Evolutionary conservation across 2,797 vertebrate species (phyloP).

Genomic region (Gymnopithys bicolor): DNA sequence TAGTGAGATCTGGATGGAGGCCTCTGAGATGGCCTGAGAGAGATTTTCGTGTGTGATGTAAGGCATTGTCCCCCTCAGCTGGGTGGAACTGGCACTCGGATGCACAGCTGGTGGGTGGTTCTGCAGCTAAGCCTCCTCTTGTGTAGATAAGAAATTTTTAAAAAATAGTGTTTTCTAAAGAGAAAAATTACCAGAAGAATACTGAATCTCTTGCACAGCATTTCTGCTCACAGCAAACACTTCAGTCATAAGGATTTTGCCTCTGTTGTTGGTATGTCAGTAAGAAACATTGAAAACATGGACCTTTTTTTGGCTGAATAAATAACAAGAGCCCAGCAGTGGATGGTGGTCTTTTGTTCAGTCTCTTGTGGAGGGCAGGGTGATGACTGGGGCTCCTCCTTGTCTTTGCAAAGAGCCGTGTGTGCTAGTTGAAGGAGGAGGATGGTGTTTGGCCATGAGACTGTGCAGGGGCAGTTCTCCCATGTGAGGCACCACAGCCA

Average conservation of each 20-base stretch:
- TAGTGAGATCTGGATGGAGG: not conserved
- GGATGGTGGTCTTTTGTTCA: not conserved
- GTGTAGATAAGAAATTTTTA: not conserved
- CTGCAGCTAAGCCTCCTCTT: not conserved
- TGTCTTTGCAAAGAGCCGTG: not conserved
- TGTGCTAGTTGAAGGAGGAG: not conserved
- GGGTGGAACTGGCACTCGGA: not conserved
- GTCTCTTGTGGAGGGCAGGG: not conserved
- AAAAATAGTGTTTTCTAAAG: not conserved
- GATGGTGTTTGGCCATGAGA: accelerated
- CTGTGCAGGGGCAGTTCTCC: accelerated
- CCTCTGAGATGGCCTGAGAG: not conserved
- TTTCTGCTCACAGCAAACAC: not conserved
- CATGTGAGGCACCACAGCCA: not conserved
- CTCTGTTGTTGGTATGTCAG: not conserved
- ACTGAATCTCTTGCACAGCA: not conserved
- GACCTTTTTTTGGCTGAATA: not conserved
- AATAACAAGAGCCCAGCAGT: not conserved
- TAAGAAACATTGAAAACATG: not conserved
- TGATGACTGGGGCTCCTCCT: too few species aligned
- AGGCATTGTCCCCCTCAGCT: not conserved
- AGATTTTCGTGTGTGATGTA: not conserved
- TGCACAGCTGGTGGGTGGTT: not conserved
- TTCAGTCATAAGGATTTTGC: not conserved
- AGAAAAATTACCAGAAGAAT: not conserved